Evolutionary conservation across 2,797 vertebrate species (phyloP).

Genomic region (Perodicticus potto): DNA sequence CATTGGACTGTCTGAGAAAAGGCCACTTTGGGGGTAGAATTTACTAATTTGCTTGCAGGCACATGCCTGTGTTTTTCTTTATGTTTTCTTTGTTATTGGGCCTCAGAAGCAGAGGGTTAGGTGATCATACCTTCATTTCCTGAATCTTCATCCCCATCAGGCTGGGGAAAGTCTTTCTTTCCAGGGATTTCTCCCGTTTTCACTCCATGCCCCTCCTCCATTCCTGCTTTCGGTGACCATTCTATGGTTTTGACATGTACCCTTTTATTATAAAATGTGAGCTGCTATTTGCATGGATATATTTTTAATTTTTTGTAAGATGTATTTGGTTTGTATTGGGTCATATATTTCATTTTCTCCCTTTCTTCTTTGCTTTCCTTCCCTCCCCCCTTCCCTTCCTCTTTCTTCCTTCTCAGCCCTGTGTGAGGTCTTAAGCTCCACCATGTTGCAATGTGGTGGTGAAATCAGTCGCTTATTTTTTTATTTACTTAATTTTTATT

Average conservation of each 20-base stretch:
- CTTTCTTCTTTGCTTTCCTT: neutral
- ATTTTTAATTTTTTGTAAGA: neutral
- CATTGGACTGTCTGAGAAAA: fast-evolving
- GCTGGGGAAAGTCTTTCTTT: neutral
- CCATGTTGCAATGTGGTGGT: fast-evolving
- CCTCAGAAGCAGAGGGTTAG: too few species aligned
- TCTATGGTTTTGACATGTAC: fast-evolving
- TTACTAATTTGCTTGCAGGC: fast-evolving
- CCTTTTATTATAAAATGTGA: too few species aligned
- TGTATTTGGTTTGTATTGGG: neutral
- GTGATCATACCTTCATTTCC: fast-evolving
- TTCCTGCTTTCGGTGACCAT: fast-evolving
- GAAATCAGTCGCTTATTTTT: too few species aligned
- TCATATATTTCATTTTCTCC: neutral
- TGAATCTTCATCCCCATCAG: fast-evolving
- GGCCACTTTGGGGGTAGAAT: fast-evolving
- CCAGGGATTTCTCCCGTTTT: fast-evolving
- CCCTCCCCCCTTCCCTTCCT: too few species aligned
- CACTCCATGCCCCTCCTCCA: fast-evolving
- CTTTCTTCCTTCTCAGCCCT: neutral
- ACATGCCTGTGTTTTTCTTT: neutral
- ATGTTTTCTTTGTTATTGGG: neutral
- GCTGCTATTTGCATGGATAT: neutral
- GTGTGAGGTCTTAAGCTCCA: neutral
- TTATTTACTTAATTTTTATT: too few species aligned